phyloP scores from a whole-genome alignment of 1,140 invertebrate species.

The Scaptomyza graminum region DNA sequence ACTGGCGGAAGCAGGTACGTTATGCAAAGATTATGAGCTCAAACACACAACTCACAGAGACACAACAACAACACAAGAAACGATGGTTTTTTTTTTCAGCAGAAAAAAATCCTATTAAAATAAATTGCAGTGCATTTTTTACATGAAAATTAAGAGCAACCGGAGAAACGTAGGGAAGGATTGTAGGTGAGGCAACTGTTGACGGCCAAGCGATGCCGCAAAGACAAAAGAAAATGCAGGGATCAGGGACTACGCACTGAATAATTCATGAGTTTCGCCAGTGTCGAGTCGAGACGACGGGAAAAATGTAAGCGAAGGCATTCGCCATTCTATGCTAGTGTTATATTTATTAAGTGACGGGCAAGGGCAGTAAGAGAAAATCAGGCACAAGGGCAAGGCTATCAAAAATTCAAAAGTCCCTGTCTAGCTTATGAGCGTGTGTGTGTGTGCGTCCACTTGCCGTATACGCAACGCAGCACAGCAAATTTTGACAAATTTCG shows the following conservation, averaged over 20 bases:
- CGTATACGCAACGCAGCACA: constrained; percentile 21
- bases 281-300: constrained; percentile 14
- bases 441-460: constrained; percentile 1
- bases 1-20: constrained; percentile 40
- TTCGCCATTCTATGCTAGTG: constrained; percentile 46
- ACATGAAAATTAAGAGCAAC: constrained; percentile 67
- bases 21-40: constrained; percentile 71
- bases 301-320: constrained; percentile 32
- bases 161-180: constrained; percentile 4
- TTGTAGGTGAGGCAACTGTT: constrained; percentile 8
- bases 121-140: constrained; percentile 78
- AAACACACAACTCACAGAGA: constrained; percentile 28
- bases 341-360: constrained; percentile 75
- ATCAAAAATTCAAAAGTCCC: constrained; percentile 77
- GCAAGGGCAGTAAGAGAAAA: constrained; percentile 27
- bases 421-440: constrained; percentile 8
- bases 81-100: constrained; percentile 50
- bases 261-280: constrained; percentile 74
- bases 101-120: constrained; percentile 69
- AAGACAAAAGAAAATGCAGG: constrained; percentile 49
- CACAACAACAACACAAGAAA: constrained; percentile 5
- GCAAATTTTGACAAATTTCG: constrained; percentile 70
- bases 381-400: constrained; percentile 65
- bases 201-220: constrained; percentile 36
- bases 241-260: constrained; percentile 73